These are phyloP conservation scores for Micromussa lordhowensis DNA, from an alignment of 92 coral and sea anemone species.

Conservation along the genomic window DNA sequence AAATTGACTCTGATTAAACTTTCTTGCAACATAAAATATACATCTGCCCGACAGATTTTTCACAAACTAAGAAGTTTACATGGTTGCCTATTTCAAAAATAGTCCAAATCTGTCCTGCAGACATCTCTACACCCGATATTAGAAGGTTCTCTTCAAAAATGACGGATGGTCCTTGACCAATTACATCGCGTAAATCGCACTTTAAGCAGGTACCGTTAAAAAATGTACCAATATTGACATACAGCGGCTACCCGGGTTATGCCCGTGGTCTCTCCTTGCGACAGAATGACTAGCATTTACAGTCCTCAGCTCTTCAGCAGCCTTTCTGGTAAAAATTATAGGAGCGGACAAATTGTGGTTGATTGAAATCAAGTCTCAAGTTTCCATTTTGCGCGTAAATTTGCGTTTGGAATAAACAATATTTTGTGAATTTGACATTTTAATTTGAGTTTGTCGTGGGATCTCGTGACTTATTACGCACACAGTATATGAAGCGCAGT, in stretches of 20 bases:
- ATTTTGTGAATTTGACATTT: slow-evolving; percentile 4
- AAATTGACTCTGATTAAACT: too few relatives aligned
- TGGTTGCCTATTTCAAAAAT: too few relatives aligned
- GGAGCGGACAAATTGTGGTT: not conserved
- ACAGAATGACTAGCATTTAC: not conserved
- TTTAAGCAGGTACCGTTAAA: not conserved
- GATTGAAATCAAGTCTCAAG: not conserved
- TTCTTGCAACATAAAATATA: too few relatives aligned
- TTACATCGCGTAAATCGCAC: not conserved
- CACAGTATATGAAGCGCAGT: not conserved
- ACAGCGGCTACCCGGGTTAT: not conserved
- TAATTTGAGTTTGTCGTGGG: not conserved
- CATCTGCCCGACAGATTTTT: too few relatives aligned
- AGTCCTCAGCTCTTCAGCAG: not conserved
- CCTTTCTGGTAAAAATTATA: not conserved
- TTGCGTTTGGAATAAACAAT: not conserved
- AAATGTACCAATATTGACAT: not conserved
- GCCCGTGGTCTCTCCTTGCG: not conserved
- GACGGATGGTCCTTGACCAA: not conserved
- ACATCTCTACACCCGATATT: too few relatives aligned
- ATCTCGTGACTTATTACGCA: slow-evolving; percentile 17
- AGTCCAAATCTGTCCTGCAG: too few relatives aligned
- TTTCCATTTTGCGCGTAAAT: not conserved
- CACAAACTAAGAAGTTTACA: too few relatives aligned
- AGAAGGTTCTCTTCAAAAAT: not conserved